These are phyloP conservation scores for Coregonus clupeaformis DNA, from an alignment of 2,113 vertebrate species.

Conservation along the genomic window DNA sequence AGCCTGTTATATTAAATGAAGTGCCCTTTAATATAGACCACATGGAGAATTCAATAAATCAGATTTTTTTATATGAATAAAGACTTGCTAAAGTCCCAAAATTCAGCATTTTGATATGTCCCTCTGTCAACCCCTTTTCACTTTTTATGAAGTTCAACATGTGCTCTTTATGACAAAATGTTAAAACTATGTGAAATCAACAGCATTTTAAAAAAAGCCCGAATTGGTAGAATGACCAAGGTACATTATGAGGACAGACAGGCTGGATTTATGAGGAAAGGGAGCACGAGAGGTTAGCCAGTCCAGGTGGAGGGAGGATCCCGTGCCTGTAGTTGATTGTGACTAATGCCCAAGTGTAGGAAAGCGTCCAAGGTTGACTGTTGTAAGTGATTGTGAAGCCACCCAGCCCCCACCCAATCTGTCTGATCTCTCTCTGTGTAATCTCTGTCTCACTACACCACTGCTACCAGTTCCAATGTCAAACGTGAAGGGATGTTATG, in stretches of 20 bases:
- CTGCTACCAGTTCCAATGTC: neutral
- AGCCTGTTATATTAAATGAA: no score
- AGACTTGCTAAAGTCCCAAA: no score
- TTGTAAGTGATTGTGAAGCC: slow-evolving; percentile 46
- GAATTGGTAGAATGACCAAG: no score
- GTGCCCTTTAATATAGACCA: no score
- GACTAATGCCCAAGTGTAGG: slow-evolving; percentile 57
- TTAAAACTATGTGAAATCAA: no score
- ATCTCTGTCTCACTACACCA: slow-evolving; percentile 39
- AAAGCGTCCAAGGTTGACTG: slow-evolving; percentile 55
- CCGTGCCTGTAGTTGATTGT: slow-evolving; percentile 54
- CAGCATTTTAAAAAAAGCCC: no score
- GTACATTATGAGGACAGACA: slow-evolving; percentile 29
- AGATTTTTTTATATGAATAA: no score
- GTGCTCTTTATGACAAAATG: no score
- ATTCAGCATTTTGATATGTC: no score
- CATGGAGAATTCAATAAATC: no score
- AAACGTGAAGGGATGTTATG: neutral
- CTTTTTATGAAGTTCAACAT: no score
- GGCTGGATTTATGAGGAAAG: slow-evolving; percentile 48
- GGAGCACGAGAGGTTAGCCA: slow-evolving; percentile 33
- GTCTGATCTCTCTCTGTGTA: slow-evolving; percentile 41
- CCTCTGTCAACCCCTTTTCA: no score
- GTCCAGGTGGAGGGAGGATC: slow-evolving; percentile 49
- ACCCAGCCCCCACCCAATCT: slow-evolving; percentile 31